Percentiles rank a stretch among this genome's conserved stretches.
Evolutionary conservation across 2,113 vertebrate species (phyloP).

Genomic region (Brienomyrus longianalis): DNA sequence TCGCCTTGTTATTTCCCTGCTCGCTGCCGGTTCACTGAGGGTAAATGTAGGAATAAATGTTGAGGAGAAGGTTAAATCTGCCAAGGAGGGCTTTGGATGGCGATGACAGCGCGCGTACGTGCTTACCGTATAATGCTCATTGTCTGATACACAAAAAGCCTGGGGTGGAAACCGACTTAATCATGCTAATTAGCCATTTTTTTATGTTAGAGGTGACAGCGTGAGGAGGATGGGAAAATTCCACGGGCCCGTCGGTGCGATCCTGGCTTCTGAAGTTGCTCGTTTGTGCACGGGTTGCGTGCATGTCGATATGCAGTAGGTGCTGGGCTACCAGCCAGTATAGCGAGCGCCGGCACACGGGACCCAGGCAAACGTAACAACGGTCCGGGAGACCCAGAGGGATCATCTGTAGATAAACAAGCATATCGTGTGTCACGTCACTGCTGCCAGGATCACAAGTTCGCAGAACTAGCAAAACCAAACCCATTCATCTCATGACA

Average conservation of each 20-base stretch:
- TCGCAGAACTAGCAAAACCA: background rate
- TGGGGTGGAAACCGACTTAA: background rate
- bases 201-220: background rate
- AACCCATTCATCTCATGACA: background rate
- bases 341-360: background rate
- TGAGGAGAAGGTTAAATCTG: background rate
- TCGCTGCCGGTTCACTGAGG: background rate
- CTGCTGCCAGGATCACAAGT: background rate
- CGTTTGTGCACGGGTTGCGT: background rate
- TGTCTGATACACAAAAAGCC: conserved; percentile 1
- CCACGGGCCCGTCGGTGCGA: background rate
- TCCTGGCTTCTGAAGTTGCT: too few species aligned
- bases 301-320: background rate
- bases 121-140: background rate
- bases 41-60: background rate
- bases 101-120: background rate
- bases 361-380: background rate
- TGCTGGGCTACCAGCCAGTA: background rate
- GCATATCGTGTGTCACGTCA: background rate
- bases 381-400: background rate
- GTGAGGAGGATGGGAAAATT: background rate
- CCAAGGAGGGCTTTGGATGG: background rate
- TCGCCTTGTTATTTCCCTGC: background rate
- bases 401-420: background rate
- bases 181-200: background rate